Percentiles rank a stretch among this genome's conserved stretches.
Evolutionary conservation across 1,140 invertebrate genomes (phyloP).

Genomic region (Phocides pigmalion): DNA sequence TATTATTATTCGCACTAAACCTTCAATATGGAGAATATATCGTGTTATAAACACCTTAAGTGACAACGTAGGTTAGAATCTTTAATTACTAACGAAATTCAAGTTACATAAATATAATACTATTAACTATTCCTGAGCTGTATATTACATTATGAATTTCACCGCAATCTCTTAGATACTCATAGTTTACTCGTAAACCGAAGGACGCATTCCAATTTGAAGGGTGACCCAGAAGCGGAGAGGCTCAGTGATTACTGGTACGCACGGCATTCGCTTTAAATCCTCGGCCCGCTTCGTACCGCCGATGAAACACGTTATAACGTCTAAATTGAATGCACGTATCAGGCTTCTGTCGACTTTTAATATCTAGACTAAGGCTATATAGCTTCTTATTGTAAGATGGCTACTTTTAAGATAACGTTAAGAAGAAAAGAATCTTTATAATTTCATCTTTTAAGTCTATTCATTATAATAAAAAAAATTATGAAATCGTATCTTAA

Average conservation of each 20-base stretch:
- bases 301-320: slow-evolving; percentile 17
- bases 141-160: slow-evolving; percentile 13
- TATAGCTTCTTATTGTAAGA: too few relatives aligned
- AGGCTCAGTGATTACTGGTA: slow-evolving; percentile 21
- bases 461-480: too few relatives aligned
- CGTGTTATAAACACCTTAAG: too few relatives aligned
- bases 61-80: too few relatives aligned
- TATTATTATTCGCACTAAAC: too few relatives aligned
- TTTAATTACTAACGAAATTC: too few relatives aligned
- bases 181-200: slow-evolving; percentile 8
- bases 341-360: slow-evolving; percentile 18
- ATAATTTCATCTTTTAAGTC: too few relatives aligned
- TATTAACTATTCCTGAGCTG: background rate
- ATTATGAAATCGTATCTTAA: too few relatives aligned
- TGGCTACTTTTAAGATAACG: too few relatives aligned
- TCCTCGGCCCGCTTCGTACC: slow-evolving; percentile 9
- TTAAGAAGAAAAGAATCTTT: too few relatives aligned
- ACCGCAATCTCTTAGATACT: slow-evolving; percentile 30
- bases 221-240: slow-evolving; percentile 21
- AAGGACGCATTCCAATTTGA: slow-evolving; percentile 30
- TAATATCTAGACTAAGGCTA: slow-evolving; percentile 1
- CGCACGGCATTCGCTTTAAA: slow-evolving; percentile 30
- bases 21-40: too few relatives aligned
- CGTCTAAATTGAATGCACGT: slow-evolving; percentile 27
- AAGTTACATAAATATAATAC: too few relatives aligned